Base-by-base conservation (phyloP, 2,888 invertebrate species). In the Melanostoma scalare region DNA sequence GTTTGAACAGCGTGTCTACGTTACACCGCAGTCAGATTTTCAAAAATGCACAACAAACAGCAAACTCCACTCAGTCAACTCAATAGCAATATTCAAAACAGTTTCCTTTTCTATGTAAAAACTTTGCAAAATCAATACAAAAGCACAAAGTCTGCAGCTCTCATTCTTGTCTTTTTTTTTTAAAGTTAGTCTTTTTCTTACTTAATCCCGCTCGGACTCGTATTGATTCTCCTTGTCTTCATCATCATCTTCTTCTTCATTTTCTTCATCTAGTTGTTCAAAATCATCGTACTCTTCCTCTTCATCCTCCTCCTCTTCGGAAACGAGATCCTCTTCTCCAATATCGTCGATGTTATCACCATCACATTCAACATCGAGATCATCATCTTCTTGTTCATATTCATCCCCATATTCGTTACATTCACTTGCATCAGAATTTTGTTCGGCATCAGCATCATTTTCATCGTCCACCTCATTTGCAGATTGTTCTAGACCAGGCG, bases 391-490 rank as follows among this genome's bases (percentile, higher is more conserved):
- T 33, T 69, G 78, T 8, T 72, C 73, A 69, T 65, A 81, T n/a
- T 63, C 68, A 8, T 72, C 85, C 61, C 86, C 86, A 56, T 86
- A 81, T 35, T 72, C 82, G 2, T 87, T 85, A n/a, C 81, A 71
- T 10, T 76, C 85, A 30, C 85, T 86, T 35, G 69, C 86, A 6
- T 85, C 86, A 35, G 86, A 87, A 36, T 86, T 86, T 2, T 76
- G 75, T 35, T 87, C 87, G 20, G 68, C 86, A 9, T 86, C 85
- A 30, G 73, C 86, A 6, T 85, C 85, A 55, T 85, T 85, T 5
- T 82, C 82, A 10, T 67, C 74, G 2, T 73, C 86, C 5, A 56
- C 78, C 6, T 85, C 79, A 3, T 52, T 46, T 30, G 53, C 73
- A 35, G 58, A 35, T 6, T 55, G 60, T 42, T 63, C 65, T 10